Evolutionary conservation across 2,797 vertebrate genomes (phyloP).

Genomic region (Trematomus bernacchii): DNA sequence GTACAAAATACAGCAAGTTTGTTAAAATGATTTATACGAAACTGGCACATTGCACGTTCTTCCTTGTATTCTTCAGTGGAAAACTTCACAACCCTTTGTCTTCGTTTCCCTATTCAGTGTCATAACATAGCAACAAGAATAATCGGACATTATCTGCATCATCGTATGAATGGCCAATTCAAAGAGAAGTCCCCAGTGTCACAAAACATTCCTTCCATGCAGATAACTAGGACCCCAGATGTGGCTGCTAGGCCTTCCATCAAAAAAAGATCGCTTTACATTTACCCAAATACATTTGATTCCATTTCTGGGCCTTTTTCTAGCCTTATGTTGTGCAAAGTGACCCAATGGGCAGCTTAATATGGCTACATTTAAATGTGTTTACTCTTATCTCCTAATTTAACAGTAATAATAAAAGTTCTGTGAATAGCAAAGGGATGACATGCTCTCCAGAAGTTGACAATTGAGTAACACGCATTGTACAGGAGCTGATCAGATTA

Average conservation of each 20-base stretch:
- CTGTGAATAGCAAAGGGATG: background rate
- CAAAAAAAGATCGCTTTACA: slow-evolving; percentile 1
- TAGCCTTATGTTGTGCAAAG: background rate
- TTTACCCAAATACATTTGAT: background rate
- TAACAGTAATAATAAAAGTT: background rate
- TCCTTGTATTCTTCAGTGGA: background rate
- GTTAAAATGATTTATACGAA: background rate
- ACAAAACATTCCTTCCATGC: slow-evolving; percentile 17
- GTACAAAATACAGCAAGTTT: slow-evolving; percentile 10
- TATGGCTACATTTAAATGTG: background rate
- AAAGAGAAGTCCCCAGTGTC: slow-evolving; percentile 7
- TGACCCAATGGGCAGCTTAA: background rate
- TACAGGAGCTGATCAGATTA: slow-evolving; percentile 11
- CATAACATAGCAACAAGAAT: background rate
- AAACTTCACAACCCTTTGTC: background rate
- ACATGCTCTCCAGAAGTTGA: background rate
- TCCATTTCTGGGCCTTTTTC: background rate
- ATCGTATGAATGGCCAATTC: background rate
- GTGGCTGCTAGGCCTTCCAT: slow-evolving; percentile 18
- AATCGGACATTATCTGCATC: background rate
- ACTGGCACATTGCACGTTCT: background rate
- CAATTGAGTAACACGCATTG: background rate
- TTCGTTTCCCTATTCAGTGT: background rate
- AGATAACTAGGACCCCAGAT: slow-evolving; percentile 9
- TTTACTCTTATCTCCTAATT: background rate